phyloP scores from a whole-genome alignment of 2,797 vertebrate genomes.

The Enteromius radiatus region DNA sequence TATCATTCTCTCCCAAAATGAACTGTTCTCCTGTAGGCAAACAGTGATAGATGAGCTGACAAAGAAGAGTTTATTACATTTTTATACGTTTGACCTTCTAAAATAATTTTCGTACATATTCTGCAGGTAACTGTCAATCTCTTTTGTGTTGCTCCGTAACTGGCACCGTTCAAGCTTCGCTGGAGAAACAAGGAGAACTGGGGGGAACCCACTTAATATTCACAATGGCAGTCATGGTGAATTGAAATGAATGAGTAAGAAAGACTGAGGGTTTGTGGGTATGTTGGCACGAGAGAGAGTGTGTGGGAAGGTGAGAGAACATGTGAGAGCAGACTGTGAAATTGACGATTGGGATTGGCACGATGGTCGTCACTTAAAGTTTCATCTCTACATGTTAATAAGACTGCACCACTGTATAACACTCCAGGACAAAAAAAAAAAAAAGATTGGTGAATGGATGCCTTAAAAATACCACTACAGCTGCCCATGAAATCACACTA shows the following conservation, averaged over 20 bases:
- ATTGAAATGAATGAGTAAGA: slow-evolving; percentile 74
- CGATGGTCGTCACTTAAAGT: slow-evolving; percentile 66
- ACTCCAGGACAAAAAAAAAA: slow-evolving; percentile 27
- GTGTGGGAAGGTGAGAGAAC: slow-evolving; percentile 14
- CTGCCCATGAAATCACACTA: slow-evolving; percentile 57
- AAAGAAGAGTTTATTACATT: slow-evolving; percentile 54
- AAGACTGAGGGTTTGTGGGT: slow-evolving; percentile 21
- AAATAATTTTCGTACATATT: slow-evolving; percentile 13
- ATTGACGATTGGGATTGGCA: slow-evolving; percentile 71
- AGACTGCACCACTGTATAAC: slow-evolving; percentile 52
- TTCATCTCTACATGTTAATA: slow-evolving; percentile 69
- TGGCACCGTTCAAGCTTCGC: slow-evolving; percentile 73
- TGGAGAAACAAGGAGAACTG: slow-evolving; percentile 72
- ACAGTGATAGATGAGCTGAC: not conserved
- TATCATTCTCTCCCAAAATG: slow-evolving; percentile 10
- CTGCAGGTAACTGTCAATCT: slow-evolving; percentile 56
- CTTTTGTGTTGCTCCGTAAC: slow-evolving; percentile 58
- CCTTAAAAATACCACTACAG: slow-evolving; percentile 21
- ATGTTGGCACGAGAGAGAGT: slow-evolving; percentile 49
- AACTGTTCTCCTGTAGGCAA: slow-evolving; percentile 3
- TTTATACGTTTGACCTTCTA: slow-evolving; percentile 62
- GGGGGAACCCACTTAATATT: slow-evolving; percentile 79
- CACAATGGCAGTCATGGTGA: slow-evolving; percentile 74
- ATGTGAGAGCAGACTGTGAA: slow-evolving; percentile 75
- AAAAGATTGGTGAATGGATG: not conserved